Evolutionary conservation across 1,140 invertebrate genomes (phyloP), one percentile per base, ranked within the genome.

Genomic region (Drosophila simulans): DNA sequence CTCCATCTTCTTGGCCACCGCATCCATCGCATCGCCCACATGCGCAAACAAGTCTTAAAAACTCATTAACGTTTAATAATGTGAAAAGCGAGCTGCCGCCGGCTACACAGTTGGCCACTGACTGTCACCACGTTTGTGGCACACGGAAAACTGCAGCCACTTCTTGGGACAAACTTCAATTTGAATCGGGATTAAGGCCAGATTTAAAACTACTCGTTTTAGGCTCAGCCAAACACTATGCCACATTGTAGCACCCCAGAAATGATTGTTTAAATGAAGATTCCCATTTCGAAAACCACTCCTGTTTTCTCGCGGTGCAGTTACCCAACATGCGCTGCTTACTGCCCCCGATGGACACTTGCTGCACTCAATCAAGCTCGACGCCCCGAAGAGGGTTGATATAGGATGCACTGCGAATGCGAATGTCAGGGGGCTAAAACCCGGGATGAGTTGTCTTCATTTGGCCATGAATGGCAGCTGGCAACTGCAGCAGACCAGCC

Each of bases 21-120:
- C 58, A 62, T 31, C 25, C 53, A 62, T 58, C 54, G 31, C 37
- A 63, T 59, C 64, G 22, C 68, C 64, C 53, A 49, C 45, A 79
- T 49, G 39, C 39, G 57, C 55, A 54, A 76, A 76, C 77, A 84
- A 77, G 65, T 65, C 40, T 75, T 79, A 64, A 66, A 75, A 79
- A 82, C 75, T 82, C 74, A 84, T 84, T 84, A 84, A 85, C 81
- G 58, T 72, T 80, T 81, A 57, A 77, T 86, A 70, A 58, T 57
- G 73, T 68, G 66, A 54, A 55, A 68, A 69, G 62, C 27, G 49
- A 45, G 49, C 37, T 42, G 59, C 40, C 62, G 60, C 27, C 43
- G 64, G 45, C 62, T 43, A 27, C 43, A 22, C 59, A 42, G 13
- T 46, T 55, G 59, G 75, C 64, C 58, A 73, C 46, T 54, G 46